A percentile compares a stretch with the other conserved stretches of the same genome.
Conservation (phyloP, 2,888 invertebrate genomes). For the Pelosia muscerda region DNA sequence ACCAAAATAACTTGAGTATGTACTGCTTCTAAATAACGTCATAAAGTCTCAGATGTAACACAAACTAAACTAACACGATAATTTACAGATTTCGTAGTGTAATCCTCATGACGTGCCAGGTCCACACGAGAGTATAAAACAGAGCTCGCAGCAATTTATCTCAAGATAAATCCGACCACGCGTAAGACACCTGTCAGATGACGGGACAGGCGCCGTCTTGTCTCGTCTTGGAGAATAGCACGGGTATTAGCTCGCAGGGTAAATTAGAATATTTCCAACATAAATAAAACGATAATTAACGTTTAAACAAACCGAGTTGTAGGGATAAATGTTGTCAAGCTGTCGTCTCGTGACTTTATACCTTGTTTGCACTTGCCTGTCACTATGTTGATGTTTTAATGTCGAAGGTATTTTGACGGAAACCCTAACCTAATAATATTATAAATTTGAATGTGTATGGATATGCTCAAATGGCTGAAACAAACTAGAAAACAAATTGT, state of each 20-base stretch:
- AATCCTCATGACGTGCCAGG: conserved; percentile 53
- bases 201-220: conserved; percentile 71
- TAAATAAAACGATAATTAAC: conserved; percentile 81
- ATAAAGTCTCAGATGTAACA: conserved; percentile 31
- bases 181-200: conserved; percentile 82
- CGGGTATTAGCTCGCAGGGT: conserved; percentile 70
- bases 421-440: background rate
- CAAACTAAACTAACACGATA: conserved; percentile 47
- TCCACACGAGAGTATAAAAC: conserved; percentile 54
- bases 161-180: conserved; percentile 77
- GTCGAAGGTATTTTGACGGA: conserved; percentile 42
- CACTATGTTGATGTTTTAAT: conserved; percentile 49
- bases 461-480: no score
- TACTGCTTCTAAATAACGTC: conserved; percentile 22
- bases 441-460: no score
- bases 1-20: conserved; percentile 17
- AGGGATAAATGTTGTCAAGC: conserved; percentile 75
- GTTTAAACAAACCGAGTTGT: conserved; percentile 75
- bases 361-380: conserved; percentile 53
- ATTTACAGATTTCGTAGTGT: conserved; percentile 47
- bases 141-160: conserved; percentile 71
- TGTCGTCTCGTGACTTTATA: conserved; percentile 68
- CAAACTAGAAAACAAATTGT: no score
- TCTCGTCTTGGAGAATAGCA: conserved; percentile 66
- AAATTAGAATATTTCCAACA: conserved; percentile 80